Conservation (phyloP, 2,113 vertebrate genomes). For the Athene cunicularia region DNA sequence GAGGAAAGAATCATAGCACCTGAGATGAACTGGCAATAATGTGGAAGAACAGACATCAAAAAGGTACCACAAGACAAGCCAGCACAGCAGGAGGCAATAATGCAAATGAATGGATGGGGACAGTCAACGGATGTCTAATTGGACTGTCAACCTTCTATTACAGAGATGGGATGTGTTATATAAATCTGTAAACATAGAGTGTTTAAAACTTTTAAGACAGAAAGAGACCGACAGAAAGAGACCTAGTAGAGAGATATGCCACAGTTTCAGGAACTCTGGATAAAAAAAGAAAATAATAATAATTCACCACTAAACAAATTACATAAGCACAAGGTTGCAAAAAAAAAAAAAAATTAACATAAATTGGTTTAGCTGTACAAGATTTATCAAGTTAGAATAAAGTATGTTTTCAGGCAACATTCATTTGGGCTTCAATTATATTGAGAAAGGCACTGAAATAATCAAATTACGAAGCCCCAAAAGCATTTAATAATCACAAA, state of each 20-base stretch:
- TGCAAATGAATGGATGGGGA: not conserved
- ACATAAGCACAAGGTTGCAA: conserved; percentile 39
- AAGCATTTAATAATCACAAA: conserved; percentile 65
- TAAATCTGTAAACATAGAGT: not conserved
- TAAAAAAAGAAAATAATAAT: not conserved
- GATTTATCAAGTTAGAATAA: conserved; percentile 66
- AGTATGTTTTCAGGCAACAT: conserved; percentile 50
- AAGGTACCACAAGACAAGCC: not conserved
- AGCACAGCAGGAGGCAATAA: not conserved
- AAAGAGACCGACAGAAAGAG: not conserved
- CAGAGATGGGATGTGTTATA: not conserved
- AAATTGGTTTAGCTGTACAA: conserved; percentile 60
- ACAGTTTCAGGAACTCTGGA: not conserved
- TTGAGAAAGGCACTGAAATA: conserved; percentile 51
- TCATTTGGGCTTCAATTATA: conserved; percentile 47
- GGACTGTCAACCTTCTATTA: not conserved
- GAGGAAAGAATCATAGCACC: not conserved
- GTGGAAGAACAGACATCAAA: not conserved
- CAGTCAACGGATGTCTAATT: not conserved
- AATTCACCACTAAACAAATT: conserved; percentile 35
- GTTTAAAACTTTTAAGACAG: not conserved
- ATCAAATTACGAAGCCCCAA: conserved; percentile 59
- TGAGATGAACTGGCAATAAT: not conserved
- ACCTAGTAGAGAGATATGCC: not conserved
- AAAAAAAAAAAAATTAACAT: conserved; percentile 33